phyloP scores from a whole-genome alignment of 1,140 invertebrate species.

The Antheraea mylitta region DNA sequence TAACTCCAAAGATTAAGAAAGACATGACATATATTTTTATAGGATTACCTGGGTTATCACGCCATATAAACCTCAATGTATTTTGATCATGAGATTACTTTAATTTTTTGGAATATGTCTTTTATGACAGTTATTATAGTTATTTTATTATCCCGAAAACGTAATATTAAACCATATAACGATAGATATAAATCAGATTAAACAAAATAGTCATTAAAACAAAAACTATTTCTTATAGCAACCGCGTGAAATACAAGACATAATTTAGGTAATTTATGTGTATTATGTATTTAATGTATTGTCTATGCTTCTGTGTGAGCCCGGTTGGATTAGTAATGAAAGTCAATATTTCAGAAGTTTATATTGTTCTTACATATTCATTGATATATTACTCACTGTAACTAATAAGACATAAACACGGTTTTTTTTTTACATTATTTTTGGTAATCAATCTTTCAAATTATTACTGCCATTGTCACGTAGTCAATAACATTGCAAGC shows the following conservation, averaged over 20 bases:
- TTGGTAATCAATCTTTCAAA: too few relatives aligned
- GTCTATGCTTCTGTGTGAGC: too few relatives aligned
- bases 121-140: conserved; percentile 32
- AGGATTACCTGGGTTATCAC: conserved; percentile 1
- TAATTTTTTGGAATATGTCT: conserved; percentile 34
- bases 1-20: conserved; percentile 28
- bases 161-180: conserved; percentile 36
- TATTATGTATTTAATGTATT: too few relatives aligned
- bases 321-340: too few relatives aligned
- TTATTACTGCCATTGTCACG: too few relatives aligned
- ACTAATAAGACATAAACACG: too few relatives aligned
- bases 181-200: conserved; percentile 34
- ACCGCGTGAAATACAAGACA: conserved; percentile 44
- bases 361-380: too few relatives aligned
- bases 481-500: too few relatives aligned
- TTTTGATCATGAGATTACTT: conserved; percentile 22
- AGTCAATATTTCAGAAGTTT: too few relatives aligned
- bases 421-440: too few relatives aligned
- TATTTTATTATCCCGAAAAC: conserved; percentile 36
- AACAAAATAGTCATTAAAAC: conserved; percentile 37
- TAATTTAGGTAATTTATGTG: too few relatives aligned
- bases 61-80: conserved; percentile 37
- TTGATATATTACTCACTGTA: too few relatives aligned
- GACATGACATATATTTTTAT: conserved; percentile 17
- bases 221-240: conserved; percentile 17